Conservation (phyloP, 1,140 invertebrate genomes). For the Bombus superbus region DNA sequence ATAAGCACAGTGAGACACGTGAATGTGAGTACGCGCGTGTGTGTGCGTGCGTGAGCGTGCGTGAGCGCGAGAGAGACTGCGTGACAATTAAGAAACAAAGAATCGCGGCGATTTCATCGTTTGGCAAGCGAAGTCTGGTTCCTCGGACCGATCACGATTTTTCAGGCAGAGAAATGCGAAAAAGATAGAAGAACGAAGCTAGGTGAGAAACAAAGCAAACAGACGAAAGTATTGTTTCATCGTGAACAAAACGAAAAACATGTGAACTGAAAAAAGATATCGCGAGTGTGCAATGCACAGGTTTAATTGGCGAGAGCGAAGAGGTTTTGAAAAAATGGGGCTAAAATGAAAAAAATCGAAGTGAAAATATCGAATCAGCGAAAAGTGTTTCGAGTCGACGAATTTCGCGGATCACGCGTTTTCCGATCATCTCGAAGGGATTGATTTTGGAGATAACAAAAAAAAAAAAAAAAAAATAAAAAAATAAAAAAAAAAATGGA, state of each 20-base stretch:
- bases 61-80: conserved; percentile 27
- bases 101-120: conserved; percentile 6
- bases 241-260: too few species aligned
- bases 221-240: too few species aligned
- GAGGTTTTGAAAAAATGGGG: neutral
- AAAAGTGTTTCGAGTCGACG: neutral
- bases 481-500: too few species aligned
- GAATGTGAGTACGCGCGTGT: conserved; percentile 20
- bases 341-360: neutral
- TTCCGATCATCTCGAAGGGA: conserved; percentile 4
- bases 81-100: conserved; percentile 32
- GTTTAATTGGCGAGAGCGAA: too few species aligned
- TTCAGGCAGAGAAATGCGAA: conserved; percentile 28
- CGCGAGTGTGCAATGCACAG: too few species aligned
- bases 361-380: neutral
- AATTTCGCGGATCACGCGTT: conserved; percentile 25
- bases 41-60: conserved; percentile 25
- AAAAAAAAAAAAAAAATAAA: too few species aligned
- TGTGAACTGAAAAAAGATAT: too few species aligned
- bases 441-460: neutral
- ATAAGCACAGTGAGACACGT: conserved; percentile 5
- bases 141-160: conserved; percentile 4
- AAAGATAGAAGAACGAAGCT: too few species aligned
- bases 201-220: neutral
- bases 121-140: neutral